Conservation (phyloP, 1,140 invertebrate genomes). For the Paraescarpia echinospica region DNA sequence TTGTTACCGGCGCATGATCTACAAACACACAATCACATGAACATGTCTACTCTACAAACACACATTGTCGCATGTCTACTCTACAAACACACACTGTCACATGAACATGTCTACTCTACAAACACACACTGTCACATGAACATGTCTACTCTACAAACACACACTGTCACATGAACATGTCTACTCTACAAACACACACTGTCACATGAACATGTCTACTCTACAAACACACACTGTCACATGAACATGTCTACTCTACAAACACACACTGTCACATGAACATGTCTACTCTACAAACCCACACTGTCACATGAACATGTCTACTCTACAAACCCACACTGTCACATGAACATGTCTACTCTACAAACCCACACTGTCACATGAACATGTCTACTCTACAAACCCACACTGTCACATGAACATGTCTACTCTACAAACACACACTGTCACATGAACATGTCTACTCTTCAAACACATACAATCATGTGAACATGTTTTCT, state of each 20-base stretch:
- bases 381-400: too few relatives aligned
- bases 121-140: not conserved
- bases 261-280: too few relatives aligned
- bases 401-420: too few relatives aligned
- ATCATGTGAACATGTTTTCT: not conserved
- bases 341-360: not conserved
- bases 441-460: not conserved
- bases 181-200: too few relatives aligned
- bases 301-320: not conserved
- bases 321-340: too few relatives aligned
- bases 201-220: too few relatives aligned
- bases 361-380: not conserved
- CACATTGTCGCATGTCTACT: not conserved
- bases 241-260: too few relatives aligned
- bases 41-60: conserved; percentile 22
- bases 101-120: too few relatives aligned
- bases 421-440: not conserved
- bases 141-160: too few relatives aligned
- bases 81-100: too few relatives aligned
- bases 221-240: too few relatives aligned
- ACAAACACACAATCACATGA: conserved; percentile 31
- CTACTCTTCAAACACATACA: not conserved
- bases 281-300: not conserved
- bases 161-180: too few relatives aligned
- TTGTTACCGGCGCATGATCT: conserved; percentile 62